phyloP scores from a whole-genome alignment of 2,797 vertebrate species.

The Pseudotriccus pelzelni region DNA sequence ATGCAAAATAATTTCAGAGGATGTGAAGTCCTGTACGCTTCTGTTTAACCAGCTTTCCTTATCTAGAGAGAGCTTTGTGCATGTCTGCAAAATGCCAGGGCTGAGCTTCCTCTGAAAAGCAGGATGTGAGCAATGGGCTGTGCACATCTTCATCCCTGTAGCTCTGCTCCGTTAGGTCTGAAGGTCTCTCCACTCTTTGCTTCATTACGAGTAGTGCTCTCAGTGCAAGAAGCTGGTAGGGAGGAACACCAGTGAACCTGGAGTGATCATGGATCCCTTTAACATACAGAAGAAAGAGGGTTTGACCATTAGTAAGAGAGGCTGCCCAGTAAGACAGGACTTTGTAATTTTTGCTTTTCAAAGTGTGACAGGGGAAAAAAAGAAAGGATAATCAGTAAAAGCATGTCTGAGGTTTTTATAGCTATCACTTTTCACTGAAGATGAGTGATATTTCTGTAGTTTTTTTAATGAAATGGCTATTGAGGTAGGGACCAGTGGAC shows the following conservation, averaged over 20 bases:
- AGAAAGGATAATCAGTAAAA: neutral
- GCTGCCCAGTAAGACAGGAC: neutral
- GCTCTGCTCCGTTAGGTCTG: neutral
- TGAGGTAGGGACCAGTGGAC: neutral
- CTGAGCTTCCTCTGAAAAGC: neutral
- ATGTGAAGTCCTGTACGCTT: neutral
- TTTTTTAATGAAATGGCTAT: neutral
- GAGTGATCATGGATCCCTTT: neutral
- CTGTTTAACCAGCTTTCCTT: neutral
- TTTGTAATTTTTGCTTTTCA: neutral
- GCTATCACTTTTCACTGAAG: neutral
- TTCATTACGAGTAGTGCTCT: neutral
- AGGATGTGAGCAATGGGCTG: neutral
- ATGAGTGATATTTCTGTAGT: neutral
- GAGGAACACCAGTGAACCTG: neutral
- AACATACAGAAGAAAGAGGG: neutral
- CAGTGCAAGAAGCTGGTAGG: neutral
- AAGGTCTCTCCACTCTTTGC: accelerated
- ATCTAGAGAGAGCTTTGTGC: neutral
- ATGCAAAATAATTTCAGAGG: neutral
- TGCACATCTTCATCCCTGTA: neutral
- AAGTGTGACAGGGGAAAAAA: neutral
- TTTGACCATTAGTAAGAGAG: neutral
- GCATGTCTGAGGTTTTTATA: neutral
- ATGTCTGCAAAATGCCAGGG: neutral